phyloP scores from a whole-genome alignment of 2,113 vertebrate species.

The Camarhynchus parvulus region DNA sequence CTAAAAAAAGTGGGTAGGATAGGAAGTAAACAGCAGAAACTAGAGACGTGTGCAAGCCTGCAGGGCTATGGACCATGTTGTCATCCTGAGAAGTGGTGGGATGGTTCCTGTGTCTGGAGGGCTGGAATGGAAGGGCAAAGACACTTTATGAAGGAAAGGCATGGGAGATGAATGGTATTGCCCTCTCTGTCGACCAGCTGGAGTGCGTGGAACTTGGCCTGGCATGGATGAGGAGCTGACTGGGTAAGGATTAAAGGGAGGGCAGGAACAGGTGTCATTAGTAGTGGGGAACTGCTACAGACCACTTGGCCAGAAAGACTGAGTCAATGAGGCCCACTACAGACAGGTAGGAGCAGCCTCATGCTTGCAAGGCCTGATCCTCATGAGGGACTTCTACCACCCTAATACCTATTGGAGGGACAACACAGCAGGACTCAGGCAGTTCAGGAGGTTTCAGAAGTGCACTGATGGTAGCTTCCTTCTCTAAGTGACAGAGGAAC shows the following conservation, averaged over 20 bases:
- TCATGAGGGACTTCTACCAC: neutral
- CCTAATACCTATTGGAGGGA: neutral
- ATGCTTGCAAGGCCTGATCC: accelerated
- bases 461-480: neutral
- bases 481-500: neutral
- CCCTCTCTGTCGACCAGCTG: neutral
- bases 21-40: neutral
- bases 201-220: neutral
- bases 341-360: neutral
- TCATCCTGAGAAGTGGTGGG: neutral
- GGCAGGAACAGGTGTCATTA: neutral
- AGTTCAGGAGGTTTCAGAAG: neutral
- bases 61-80: neutral
- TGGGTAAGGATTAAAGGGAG: neutral
- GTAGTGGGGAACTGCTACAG: neutral
- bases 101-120: neutral
- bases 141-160: neutral
- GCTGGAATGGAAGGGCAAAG: neutral
- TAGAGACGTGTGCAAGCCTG: accelerated
- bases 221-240: neutral
- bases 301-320: neutral
- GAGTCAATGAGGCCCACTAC: neutral
- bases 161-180: neutral
- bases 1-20: too few species aligned
- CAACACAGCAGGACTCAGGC: neutral